Conservation (phyloP, 2,113 vertebrate genomes). For the Bujurquina vittata region DNA sequence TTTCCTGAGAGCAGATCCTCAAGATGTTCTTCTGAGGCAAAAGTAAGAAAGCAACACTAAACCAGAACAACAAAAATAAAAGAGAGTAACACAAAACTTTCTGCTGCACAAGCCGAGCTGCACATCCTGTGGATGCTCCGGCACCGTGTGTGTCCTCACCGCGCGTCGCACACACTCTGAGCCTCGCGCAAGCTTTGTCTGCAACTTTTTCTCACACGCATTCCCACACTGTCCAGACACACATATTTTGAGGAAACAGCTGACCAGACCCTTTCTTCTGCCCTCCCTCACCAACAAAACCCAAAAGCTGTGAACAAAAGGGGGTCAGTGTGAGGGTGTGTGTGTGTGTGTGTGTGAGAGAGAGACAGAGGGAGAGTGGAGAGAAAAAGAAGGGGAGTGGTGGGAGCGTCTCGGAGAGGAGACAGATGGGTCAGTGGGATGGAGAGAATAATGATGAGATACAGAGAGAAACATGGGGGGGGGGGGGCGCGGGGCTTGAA, state of each 20-base stretch:
- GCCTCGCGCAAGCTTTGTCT: conserved; percentile 35
- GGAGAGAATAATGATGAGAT: conserved; percentile 63
- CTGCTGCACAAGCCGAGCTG: background rate
- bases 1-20: background rate
- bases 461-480: background rate
- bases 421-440: conserved; percentile 71
- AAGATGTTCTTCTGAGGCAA: background rate
- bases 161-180: conserved; percentile 52
- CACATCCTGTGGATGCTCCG: conserved; percentile 39
- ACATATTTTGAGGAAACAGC: conserved; percentile 60
- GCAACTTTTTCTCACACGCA: conserved; percentile 61
- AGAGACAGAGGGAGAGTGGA: background rate
- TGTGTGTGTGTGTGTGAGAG: too few species aligned
- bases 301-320: conserved; percentile 67
- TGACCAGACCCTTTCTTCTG: conserved; percentile 49
- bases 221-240: conserved; percentile 63
- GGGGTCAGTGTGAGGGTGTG: conserved; percentile 57
- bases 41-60: background rate
- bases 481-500: background rate
- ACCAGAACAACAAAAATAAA: background rate
- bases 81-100: background rate
- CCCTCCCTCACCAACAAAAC: background rate
- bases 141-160: conserved; percentile 28
- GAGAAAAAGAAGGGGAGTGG: conserved; percentile 29
- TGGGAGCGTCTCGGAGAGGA: conserved; percentile 67